phyloP scores from a whole-genome alignment of 2,113 vertebrate species.

The Oncorhynchus keta region DNA sequence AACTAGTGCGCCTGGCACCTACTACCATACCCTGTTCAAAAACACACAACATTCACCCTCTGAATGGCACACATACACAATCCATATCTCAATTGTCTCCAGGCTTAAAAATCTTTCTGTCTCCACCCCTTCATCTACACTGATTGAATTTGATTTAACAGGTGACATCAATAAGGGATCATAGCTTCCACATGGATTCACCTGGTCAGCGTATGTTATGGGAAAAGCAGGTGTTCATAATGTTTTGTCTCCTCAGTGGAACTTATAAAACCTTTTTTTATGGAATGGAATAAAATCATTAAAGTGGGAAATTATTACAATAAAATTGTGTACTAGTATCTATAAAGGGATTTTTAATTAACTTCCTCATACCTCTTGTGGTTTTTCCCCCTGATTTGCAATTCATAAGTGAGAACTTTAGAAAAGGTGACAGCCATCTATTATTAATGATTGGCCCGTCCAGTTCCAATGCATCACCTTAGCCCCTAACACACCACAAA shows the following conservation, averaged over 20 bases:
- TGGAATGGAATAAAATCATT: slow-evolving; percentile 22
- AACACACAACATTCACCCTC: too few species aligned
- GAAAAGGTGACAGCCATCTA: slow-evolving; percentile 59
- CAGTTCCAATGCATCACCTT: slow-evolving; percentile 63
- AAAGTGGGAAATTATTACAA: slow-evolving; percentile 33
- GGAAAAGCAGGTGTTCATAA: too few species aligned
- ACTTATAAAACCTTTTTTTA: neutral
- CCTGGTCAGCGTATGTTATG: too few species aligned
- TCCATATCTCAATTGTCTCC: too few species aligned
- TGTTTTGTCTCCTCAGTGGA: neutral
- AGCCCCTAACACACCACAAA: slow-evolving; percentile 61
- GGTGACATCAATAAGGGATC: too few species aligned
- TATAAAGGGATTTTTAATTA: slow-evolving; percentile 50
- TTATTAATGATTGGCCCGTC: slow-evolving; percentile 61
- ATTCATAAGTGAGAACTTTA: slow-evolving; percentile 57
- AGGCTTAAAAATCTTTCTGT: too few species aligned
- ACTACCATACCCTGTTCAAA: too few species aligned
- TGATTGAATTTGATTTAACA: too few species aligned
- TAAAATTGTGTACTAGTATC: slow-evolving; percentile 31
- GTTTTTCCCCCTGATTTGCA: slow-evolving; percentile 49
- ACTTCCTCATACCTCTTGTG: slow-evolving; percentile 25
- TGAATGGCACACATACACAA: too few species aligned
- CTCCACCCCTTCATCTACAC: too few species aligned
- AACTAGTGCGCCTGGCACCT: too few species aligned
- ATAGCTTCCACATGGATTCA: too few species aligned